Base-by-base conservation (phyloP, 35 echinoderm and acorn worm species). In the Apostichopus japonicus region DNA sequence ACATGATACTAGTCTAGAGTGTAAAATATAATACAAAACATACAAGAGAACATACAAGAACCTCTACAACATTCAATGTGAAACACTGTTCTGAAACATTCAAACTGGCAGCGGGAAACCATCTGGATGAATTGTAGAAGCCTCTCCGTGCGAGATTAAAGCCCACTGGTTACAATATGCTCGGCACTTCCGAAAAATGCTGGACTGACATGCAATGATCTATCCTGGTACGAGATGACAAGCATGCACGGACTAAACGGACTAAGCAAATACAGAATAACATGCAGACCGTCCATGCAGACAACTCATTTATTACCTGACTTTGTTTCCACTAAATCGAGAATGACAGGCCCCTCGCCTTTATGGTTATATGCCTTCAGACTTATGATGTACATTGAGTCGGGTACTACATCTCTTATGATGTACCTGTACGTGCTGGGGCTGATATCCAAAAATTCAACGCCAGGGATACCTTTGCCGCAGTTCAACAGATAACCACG, bases 401-500 rank as follows among this genome's bases (percentile, higher is more conserved):
- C 88, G 0, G 93, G 86, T 72, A 87, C n/a, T 8, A 96, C 83
- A 77, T 94, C 93, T 15, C 54, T 84, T 54, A 98, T 77, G 17
- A 67, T 84, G 72, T 67, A 87, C 27, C 86, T 86, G 63, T 84
- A 75, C 5, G 27, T 87, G 4, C 84, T 84, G 23, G 81, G 56
- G 13, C 25, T n/a, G 16, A 98, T 27, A 16, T 58, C 53, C 13
- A 79, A 23, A 13, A 87, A 65, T 0, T 65, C 52, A 22, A 84
- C 27, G 27, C 96, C 97, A 17, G 97, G 94, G 11, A 93, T 87
- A 23, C 79, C 62, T 65, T 77, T 57, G 87, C 97, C 97, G 77
- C 92, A 98, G 4, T 91, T 93, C 5, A 98, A 27, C 22, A 94
- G 86, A 76, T 98, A 98, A 44, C 97, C 97, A 19, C 92, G 59